Evolutionary conservation across 2,888 invertebrate species (phyloP).

Genomic region (Tridacna crocea): DNA sequence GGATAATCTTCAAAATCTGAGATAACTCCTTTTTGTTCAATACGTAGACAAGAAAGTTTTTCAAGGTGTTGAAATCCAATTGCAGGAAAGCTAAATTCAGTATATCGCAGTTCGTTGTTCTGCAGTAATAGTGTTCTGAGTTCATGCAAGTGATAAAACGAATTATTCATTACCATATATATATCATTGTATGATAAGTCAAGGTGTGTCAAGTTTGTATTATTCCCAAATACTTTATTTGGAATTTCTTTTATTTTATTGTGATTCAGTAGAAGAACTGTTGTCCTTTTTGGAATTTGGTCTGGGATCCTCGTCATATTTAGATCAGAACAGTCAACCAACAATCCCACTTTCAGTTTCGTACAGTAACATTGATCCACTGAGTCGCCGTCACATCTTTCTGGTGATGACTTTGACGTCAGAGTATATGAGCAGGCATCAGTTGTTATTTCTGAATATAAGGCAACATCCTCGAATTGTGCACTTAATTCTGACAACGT

Average conservation of each 20-base stretch:
- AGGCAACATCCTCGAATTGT: too few relatives aligned
- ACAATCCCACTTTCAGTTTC: not conserved
- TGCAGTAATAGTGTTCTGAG: not conserved
- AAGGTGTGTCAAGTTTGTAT: not conserved
- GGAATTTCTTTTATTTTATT: not conserved
- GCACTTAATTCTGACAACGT: too few relatives aligned
- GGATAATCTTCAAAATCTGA: not conserved
- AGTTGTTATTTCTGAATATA: not conserved
- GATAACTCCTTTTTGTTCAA: not conserved
- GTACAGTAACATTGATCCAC: not conserved
- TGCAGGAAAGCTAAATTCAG: not conserved
- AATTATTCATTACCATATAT: not conserved
- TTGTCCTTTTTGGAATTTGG: not conserved
- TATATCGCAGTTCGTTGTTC: not conserved
- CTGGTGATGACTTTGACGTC: not conserved
- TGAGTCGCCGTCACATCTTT: not conserved
- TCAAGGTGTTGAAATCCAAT: not conserved
- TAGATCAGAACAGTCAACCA: not conserved
- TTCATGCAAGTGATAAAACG: not conserved
- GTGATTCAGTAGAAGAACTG: not conserved
- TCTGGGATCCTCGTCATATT: not conserved
- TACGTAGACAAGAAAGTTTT: not conserved
- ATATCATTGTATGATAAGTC: not conserved
- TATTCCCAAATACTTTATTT: not conserved
- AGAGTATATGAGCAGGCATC: not conserved